A percentile compares a stretch with the other conserved stretches of the same genome.
Evolutionary conservation across 2,888 invertebrate species (phyloP).

Genomic region (Eupithecia exiguata): DNA sequence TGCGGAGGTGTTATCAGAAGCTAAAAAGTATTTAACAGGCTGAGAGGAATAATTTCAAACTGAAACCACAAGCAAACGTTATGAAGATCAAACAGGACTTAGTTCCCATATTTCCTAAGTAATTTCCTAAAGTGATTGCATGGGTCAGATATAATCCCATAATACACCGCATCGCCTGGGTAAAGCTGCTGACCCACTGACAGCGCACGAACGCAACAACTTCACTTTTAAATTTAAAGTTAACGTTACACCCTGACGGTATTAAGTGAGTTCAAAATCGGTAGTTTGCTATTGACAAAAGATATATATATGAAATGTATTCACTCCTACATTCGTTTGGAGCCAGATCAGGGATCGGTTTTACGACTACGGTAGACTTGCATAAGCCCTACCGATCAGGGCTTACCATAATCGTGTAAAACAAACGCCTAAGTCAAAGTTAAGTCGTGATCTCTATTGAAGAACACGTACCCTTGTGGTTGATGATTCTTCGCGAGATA

Average conservation of each 20-base stretch:
- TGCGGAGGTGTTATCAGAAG: too few species aligned
- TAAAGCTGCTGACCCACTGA: background rate
- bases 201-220: background rate
- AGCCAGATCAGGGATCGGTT: too few species aligned
- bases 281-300: background rate
- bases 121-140: constrained; percentile 3
- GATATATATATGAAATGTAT: too few species aligned
- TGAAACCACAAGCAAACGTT: background rate
- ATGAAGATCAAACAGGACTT: background rate
- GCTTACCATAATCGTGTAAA: too few species aligned
- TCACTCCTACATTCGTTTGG: too few species aligned
- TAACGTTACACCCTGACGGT: background rate
- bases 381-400: too few species aligned
- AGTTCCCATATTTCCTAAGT: background rate
- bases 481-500: too few species aligned
- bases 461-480: too few species aligned
- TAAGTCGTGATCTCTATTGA: too few species aligned
- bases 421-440: too few species aligned
- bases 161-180: constrained; percentile 16
- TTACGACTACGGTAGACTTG: too few species aligned
- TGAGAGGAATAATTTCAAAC: background rate
- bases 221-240: background rate
- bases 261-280: background rate
- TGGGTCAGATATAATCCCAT: constrained; percentile 3
- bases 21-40: too few species aligned